Conservation (phyloP, 1,140 invertebrate species). For the Bicyclus anynana region DNA sequence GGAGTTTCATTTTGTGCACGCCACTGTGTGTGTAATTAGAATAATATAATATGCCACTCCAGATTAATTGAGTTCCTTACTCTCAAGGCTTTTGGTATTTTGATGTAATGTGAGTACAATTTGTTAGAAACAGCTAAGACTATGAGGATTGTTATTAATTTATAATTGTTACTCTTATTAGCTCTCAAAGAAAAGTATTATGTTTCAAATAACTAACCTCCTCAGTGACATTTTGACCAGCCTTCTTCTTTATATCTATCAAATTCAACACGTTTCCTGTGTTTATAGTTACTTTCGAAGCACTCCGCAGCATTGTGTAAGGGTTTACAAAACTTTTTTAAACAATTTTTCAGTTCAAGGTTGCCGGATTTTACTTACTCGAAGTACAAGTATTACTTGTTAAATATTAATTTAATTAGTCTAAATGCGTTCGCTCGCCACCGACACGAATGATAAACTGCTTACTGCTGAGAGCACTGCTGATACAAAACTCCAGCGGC, state of each 20-base stretch:
- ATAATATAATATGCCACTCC: no score
- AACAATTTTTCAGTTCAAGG: slow-evolving; percentile 5
- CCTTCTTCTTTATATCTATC: slow-evolving; percentile 89
- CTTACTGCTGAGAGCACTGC: no score
- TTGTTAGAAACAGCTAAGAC: no score
- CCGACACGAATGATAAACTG: slow-evolving; percentile 30
- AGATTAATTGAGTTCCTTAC: no score
- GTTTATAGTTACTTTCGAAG: slow-evolving; percentile 81
- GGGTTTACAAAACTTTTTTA: slow-evolving; percentile 18
- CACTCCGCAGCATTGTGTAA: slow-evolving; percentile 54
- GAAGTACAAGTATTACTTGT: background rate
- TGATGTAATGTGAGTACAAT: no score
- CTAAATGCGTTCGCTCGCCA: slow-evolving; percentile 18
- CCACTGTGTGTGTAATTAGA: no score
- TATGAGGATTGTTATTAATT: no score
- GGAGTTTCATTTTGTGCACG: no score
- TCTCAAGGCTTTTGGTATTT: no score
- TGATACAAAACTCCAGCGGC: slow-evolving; percentile 35
- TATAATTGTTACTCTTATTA: no score
- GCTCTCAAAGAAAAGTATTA: no score
- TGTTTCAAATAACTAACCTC: slow-evolving; percentile 84
- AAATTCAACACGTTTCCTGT: slow-evolving; percentile 92
- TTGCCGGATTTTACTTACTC: background rate
- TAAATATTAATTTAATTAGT: background rate
- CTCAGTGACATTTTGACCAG: slow-evolving; percentile 87